Conservation (phyloP, 1,140 invertebrate species). For the Plodia interpunctella region DNA sequence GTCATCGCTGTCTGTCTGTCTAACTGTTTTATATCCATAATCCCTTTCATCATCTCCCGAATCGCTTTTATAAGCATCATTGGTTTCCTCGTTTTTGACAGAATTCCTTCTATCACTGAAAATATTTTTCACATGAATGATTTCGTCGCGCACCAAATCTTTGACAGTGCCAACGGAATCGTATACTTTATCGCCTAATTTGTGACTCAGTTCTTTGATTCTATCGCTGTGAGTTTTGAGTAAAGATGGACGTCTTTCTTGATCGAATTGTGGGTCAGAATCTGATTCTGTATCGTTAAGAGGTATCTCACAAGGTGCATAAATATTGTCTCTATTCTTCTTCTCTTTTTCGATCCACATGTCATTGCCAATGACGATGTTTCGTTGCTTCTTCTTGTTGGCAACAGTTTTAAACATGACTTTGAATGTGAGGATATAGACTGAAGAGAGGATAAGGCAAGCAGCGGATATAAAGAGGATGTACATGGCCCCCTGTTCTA, state of each 20-base stretch:
- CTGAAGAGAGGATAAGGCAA: slow-evolving; percentile 39
- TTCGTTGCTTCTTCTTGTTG: slow-evolving; percentile 31
- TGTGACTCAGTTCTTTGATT: slow-evolving; percentile 54
- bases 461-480: slow-evolving; percentile 76
- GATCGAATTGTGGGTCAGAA: slow-evolving; percentile 29
- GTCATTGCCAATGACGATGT: slow-evolving; percentile 36
- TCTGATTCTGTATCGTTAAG: slow-evolving; percentile 46
- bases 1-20: slow-evolving; percentile 55
- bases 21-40: slow-evolving; percentile 34
- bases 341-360: slow-evolving; percentile 43
- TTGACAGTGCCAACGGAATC: slow-evolving; percentile 49
- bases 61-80: slow-evolving; percentile 46
- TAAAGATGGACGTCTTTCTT: slow-evolving; percentile 30
- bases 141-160: slow-evolving; percentile 43
- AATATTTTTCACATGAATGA: slow-evolving; percentile 37
- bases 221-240: slow-evolving; percentile 50
- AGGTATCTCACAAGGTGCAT: slow-evolving; percentile 62
- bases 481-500: slow-evolving; percentile 79
- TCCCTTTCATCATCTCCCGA: slow-evolving; percentile 37
- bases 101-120: slow-evolving; percentile 47
- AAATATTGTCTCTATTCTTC: slow-evolving; percentile 39
- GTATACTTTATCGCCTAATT: slow-evolving; percentile 50
- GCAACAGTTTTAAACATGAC: slow-evolving; percentile 56
- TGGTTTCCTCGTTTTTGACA: slow-evolving; percentile 27
- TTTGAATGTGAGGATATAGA: slow-evolving; percentile 60